These are phyloP conservation scores for Eupithecia exiguata DNA, from an alignment of 2,888 invertebrate species.

Conservation along the genomic window DNA sequence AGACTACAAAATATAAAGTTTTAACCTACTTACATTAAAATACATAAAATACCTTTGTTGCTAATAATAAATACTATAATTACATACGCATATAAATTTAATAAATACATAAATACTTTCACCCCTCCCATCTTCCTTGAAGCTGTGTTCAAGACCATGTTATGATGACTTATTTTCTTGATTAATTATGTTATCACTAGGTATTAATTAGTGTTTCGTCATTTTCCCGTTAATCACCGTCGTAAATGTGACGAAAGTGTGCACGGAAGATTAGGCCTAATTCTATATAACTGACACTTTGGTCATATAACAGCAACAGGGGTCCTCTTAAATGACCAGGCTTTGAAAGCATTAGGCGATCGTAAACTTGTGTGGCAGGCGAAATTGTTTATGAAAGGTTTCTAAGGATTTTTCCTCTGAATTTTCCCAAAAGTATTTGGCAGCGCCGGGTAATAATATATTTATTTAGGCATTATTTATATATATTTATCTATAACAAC, in stretches of 20 bases:
- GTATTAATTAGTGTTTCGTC: constrained; percentile 13
- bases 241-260: constrained; percentile 20
- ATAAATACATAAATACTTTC: no score
- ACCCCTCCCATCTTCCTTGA: not conserved
- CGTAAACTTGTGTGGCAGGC: constrained; percentile 37
- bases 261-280: constrained; percentile 20
- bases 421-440: not conserved
- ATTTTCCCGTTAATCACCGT: constrained; percentile 14
- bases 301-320: constrained; percentile 40
- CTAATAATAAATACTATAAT: no score
- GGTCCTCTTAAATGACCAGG: constrained; percentile 38
- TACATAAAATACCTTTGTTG: no score
- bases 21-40: no score
- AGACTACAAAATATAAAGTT: no score
- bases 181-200: not conserved
- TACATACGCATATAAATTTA: no score
- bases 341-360: constrained; percentile 35
- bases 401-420: constrained; percentile 16
- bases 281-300: constrained; percentile 20
- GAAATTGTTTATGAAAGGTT: constrained; percentile 19
- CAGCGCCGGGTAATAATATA: not conserved
- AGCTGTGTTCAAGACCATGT: not conserved
- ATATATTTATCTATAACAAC: no score
- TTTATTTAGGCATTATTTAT: no score
- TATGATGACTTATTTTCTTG: not conserved